phyloP scores from a whole-genome alignment of 2,888 invertebrate species.

The Omphaloscelis lunosa region DNA sequence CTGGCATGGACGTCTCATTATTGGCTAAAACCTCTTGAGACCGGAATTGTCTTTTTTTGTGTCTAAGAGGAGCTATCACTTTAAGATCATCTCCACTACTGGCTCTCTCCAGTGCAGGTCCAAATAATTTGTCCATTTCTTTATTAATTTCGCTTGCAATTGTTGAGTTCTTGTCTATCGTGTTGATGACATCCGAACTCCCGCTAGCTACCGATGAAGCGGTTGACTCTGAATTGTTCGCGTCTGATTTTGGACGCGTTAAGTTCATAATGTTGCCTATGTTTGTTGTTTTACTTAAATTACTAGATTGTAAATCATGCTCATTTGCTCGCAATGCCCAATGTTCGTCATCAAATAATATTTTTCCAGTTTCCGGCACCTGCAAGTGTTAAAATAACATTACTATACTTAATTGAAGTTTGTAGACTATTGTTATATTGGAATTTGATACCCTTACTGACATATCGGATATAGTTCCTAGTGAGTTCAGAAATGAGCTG shows the following conservation, averaged over 20 bases:
- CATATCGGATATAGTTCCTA: conserved; percentile 82
- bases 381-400: conserved; percentile 66
- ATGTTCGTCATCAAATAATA: conserved; percentile 80
- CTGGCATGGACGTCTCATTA: conserved; percentile 70
- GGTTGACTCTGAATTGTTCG: conserved; percentile 78
- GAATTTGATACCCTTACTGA: conserved; percentile 64
- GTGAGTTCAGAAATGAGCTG: conserved; percentile 80
- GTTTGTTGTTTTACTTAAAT: conserved; percentile 68
- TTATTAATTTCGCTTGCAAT: conserved; percentile 82
- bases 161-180: conserved; percentile 76
- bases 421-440: background rate
- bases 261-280: conserved; percentile 86
- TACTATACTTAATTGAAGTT: background rate
- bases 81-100: conserved; percentile 86
- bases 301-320: conserved; percentile 46
- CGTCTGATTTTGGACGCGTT: conserved; percentile 76
- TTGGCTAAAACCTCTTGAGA: conserved; percentile 86
- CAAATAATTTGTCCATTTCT: conserved; percentile 86
- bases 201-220: conserved; percentile 81
- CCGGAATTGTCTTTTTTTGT: conserved; percentile 84
- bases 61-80: conserved; percentile 81
- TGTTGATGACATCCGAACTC: conserved; percentile 82
- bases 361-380: conserved; percentile 82
- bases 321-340: conserved; percentile 74
- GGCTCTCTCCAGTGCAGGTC: conserved; percentile 84